Evolutionary conservation across 1,140 invertebrate genomes (phyloP).

Genomic region (Pseudomyrmex gracilis): DNA sequence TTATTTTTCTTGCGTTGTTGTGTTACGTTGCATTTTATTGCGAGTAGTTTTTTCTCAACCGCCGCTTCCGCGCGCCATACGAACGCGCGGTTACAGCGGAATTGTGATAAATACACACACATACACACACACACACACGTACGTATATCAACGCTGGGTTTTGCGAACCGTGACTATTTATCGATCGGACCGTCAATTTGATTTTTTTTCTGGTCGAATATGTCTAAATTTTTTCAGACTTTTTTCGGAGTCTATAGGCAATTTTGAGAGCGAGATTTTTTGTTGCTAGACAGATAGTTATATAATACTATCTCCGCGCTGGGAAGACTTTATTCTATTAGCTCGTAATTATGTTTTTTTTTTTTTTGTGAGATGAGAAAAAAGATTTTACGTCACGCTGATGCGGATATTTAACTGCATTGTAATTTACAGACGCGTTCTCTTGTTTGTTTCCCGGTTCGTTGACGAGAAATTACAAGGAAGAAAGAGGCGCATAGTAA

Average conservation of each 20-base stretch:
- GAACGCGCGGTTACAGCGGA: slow-evolving; percentile 25
- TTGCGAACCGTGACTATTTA: neutral
- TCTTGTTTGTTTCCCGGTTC: neutral
- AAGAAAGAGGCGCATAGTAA: slow-evolving; percentile 14
- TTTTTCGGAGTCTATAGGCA: too few relatives aligned
- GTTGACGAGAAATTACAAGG: slow-evolving; percentile 38
- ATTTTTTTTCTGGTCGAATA: neutral
- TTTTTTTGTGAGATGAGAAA: too few relatives aligned
- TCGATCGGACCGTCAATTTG: neutral
- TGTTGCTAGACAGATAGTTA: too few relatives aligned
- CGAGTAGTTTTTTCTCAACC: slow-evolving; percentile 12
- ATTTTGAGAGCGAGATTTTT: too few relatives aligned
- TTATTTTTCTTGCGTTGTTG: slow-evolving; percentile 58
- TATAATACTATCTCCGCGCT: too few relatives aligned
- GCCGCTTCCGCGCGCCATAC: slow-evolving; percentile 22
- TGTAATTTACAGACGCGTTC: neutral
- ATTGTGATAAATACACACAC: slow-evolving; percentile 18
- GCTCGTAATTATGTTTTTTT: too few relatives aligned
- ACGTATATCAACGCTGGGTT: neutral
- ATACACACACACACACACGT: neutral
- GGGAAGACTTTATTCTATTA: too few relatives aligned
- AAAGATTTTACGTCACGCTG: neutral
- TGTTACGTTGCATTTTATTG: slow-evolving; percentile 49
- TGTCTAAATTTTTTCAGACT: too few relatives aligned
- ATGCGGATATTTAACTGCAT: slow-evolving; percentile 9